Base-by-base conservation (phyloP, 2,888 invertebrate species). In the Megaustenia siamemsis region DNA sequence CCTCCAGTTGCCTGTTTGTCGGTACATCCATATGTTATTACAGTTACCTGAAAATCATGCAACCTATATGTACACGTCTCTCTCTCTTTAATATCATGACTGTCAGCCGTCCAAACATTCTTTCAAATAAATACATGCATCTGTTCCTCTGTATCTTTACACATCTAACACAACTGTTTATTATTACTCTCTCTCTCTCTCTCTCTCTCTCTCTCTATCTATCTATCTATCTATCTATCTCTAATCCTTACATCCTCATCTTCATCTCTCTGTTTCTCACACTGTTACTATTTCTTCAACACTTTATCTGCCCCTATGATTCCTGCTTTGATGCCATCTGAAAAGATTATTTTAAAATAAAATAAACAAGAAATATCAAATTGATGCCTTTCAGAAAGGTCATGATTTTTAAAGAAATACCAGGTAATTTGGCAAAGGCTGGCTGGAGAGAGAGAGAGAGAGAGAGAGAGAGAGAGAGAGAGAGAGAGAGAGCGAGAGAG, bases 391-490 rank as follows among this genome's bases (percentile, higher is more conserved):
- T 38, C 40, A 38, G 5, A 69, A 24, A 24, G 18, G 71, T 73
- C 0, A 28, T 28, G 28, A n/a, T 28, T 45, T 15, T 68, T 45
- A 8, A 15, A 12, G 15, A 73, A 73, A 73, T 45, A 45, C 35
- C 69, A 40, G 21, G 10, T 3, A 28, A 43, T 45, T n/a, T 43
- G 71, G 71, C 21, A 12, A 2, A n/a, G n/a, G 71, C n/a, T 43
- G 1, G 38, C 12, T 28, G n/a, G 43, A 43, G 43, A 71, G n/a
- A 21, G 21, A 6, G n/a, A 21, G 5, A 79, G n/a, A n/a, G 15
- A 66, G 35, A 60, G 18, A 78, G 0, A 78, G 35, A 66, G 60
- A 60, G 21, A 78, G 63, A 60, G 18, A 78, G 38, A 79, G 12
- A 77, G n/a, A n/a, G n/a, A n/a, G n/a, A n/a, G n/a, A n/a, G n/a